A percentile compares a stretch with the other conserved stretches of the same genome.
phyloP scores from a whole-genome alignment of 2,888 invertebrate species.

The Harpalus rufipes region DNA sequence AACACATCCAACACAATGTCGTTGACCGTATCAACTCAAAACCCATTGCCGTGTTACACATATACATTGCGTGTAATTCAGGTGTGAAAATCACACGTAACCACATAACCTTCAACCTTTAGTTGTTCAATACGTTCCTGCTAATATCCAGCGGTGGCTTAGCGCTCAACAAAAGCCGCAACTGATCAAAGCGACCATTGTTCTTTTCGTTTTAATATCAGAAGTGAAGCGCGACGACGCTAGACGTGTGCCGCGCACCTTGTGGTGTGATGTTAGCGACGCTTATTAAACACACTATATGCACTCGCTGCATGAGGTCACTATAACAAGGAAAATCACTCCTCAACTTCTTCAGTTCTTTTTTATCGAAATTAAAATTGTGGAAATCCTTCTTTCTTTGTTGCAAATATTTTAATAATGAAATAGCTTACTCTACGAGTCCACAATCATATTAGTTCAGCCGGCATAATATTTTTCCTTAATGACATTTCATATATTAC shows the following conservation, averaged over 20 bases:
- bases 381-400: too few species aligned
- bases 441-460: too few species aligned
- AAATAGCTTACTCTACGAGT: too few species aligned
- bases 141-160: constrained; percentile 54
- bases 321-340: not conserved
- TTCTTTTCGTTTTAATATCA: constrained; percentile 65
- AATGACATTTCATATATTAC: too few species aligned
- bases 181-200: constrained; percentile 63
- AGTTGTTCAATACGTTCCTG: constrained; percentile 49
- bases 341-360: too few species aligned
- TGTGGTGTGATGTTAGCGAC: not conserved
- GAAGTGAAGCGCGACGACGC: constrained; percentile 47
- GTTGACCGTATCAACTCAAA: constrained; percentile 7
- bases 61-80: constrained; percentile 32
- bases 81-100: constrained; percentile 29
- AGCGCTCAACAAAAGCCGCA: constrained; percentile 56
- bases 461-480: too few species aligned
- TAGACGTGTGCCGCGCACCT: constrained; percentile 23
- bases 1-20: constrained; percentile 6
- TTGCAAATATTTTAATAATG: too few species aligned
- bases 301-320: constrained; percentile 9
- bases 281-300: not conserved
- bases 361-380: too few species aligned
- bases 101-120: constrained; percentile 20
- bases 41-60: not conserved